Evolutionary conservation across 1,140 invertebrate genomes (phyloP).

Genomic region (Octopus bimaculoides): DNA sequence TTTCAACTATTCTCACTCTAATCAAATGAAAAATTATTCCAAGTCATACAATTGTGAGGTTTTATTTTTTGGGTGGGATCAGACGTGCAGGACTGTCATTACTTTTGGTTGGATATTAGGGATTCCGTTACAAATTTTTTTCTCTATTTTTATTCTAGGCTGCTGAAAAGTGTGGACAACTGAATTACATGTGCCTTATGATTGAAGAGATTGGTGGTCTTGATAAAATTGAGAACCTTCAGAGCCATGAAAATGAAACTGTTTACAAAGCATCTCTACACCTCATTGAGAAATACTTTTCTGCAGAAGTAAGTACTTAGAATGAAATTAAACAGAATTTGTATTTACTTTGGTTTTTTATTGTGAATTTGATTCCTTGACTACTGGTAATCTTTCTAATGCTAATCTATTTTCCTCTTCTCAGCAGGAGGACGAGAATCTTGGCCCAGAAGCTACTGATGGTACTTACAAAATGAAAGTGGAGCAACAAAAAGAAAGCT

Average conservation of each 20-base stretch:
- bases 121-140: no score
- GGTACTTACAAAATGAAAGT: slow-evolving; percentile 64
- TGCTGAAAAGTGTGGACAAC: slow-evolving; percentile 43
- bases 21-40: neutral
- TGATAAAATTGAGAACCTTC: slow-evolving; percentile 96
- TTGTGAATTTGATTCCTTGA: slow-evolving; percentile 57
- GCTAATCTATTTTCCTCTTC: slow-evolving; percentile 36
- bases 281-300: slow-evolving; percentile 93
- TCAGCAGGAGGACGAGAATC: slow-evolving; percentile 75
- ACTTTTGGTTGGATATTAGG: no score
- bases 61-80: neutral
- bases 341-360: slow-evolving; percentile 2
- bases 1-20: neutral
- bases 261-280: slow-evolving; percentile 96
- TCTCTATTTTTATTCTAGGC: slow-evolving; percentile 31
- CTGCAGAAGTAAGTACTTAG: slow-evolving; percentile 37
- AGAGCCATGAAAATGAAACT: slow-evolving; percentile 93
- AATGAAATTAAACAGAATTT: neutral
- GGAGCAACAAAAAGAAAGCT: slow-evolving; percentile 42
- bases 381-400: neutral
- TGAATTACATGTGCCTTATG: slow-evolving; percentile 41
- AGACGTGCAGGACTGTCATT: no score
- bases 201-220: slow-evolving; percentile 66
- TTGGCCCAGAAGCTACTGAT: slow-evolving; percentile 74
- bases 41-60: no score